A percentile compares a stretch with the other conserved stretches of the same genome.
Evolutionary conservation across 2,888 invertebrate species (phyloP).

Genomic region (Mesopsocus fuscifrons): DNA sequence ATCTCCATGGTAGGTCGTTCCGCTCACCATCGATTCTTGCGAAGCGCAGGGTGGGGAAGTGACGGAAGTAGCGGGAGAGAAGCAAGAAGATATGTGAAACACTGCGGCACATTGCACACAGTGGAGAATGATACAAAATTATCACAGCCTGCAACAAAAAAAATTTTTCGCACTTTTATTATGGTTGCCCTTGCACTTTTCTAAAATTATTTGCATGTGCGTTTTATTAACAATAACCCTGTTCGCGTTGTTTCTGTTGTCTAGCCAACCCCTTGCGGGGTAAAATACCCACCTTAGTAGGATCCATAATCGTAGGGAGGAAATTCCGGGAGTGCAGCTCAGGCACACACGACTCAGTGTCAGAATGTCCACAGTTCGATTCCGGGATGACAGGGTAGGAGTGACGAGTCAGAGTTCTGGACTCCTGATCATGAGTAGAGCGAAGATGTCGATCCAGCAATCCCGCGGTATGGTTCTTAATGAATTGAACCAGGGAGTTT

Average conservation of each 20-base stretch:
- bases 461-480: slow-evolving; percentile 29
- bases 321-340: slow-evolving; percentile 50
- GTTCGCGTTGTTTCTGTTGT: no score
- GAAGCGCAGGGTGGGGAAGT: slow-evolving; percentile 32
- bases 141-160: slow-evolving; percentile 43
- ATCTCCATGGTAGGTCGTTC: slow-evolving; percentile 78
- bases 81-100: slow-evolving; percentile 47
- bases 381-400: slow-evolving; percentile 15
- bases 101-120: slow-evolving; percentile 55
- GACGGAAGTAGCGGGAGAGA: slow-evolving; percentile 39
- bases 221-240: no score
- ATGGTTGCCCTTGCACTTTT: no score
- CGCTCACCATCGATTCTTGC: slow-evolving; percentile 59
- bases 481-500: slow-evolving; percentile 26
- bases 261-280: no score
- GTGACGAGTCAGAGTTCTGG: slow-evolving; percentile 13
- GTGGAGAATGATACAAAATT: slow-evolving; percentile 56
- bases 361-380: slow-evolving; percentile 16
- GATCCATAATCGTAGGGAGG: slow-evolving; percentile 35
- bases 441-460: slow-evolving; percentile 25
- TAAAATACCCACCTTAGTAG: slow-evolving; percentile 41
- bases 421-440: slow-evolving; percentile 20
- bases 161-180: no score
- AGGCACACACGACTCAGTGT: slow-evolving; percentile 29
- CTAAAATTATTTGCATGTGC: no score